Conservation (phyloP, 2,113 vertebrate genomes). For the Callionymus lyra region DNA sequence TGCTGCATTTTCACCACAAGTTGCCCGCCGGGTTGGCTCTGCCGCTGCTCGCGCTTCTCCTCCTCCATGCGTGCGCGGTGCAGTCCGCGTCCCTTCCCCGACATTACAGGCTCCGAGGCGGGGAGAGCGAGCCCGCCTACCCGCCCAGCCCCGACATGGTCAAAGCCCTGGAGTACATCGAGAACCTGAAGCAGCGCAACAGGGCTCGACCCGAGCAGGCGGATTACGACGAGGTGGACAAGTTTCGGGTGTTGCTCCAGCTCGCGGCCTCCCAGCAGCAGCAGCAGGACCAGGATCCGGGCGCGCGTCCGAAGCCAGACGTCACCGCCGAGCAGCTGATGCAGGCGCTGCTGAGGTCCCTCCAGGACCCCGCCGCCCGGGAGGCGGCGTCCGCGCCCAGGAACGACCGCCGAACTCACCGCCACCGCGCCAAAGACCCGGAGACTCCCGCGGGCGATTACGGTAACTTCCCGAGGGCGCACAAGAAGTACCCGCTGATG, state of each 20-base stretch:
- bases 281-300: constrained; percentile 69
- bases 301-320: constrained; percentile 69
- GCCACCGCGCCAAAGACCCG: constrained; percentile 59
- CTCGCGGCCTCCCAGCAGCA: constrained; percentile 71
- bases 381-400: constrained; percentile 48
- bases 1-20: constrained; percentile 78
- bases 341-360: constrained; percentile 75
- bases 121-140: constrained; percentile 73
- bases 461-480: constrained; percentile 72
- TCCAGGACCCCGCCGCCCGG: constrained; percentile 72
- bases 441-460: constrained; percentile 71
- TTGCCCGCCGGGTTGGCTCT: constrained; percentile 64
- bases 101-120: constrained; percentile 81
- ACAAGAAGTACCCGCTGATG: constrained; percentile 75
- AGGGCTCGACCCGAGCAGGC: constrained; percentile 68
- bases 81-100: constrained; percentile 79
- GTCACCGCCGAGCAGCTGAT: constrained; percentile 80
- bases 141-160: constrained; percentile 86
- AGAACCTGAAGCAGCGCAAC: constrained; percentile 85
- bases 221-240: constrained; percentile 74
- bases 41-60: constrained; percentile 66
- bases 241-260: constrained; percentile 72
- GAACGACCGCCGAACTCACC: constrained; percentile 64
- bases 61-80: constrained; percentile 65
- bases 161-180: constrained; percentile 94